Conservation (phyloP, 2,888 invertebrate genomes). For the Scaeva pyrastri region DNA sequence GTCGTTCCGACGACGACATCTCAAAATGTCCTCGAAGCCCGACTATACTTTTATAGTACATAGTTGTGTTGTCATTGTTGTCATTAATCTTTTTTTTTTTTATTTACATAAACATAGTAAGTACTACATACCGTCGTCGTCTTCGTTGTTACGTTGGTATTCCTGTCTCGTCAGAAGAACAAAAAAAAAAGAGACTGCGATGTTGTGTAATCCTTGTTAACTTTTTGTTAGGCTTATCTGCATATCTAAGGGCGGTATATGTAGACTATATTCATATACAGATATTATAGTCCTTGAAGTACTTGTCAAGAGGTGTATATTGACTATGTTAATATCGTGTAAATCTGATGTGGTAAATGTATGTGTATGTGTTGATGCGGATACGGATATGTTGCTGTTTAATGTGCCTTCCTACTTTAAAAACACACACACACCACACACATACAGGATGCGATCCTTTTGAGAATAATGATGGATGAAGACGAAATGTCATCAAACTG, state of each 20-base stretch:
- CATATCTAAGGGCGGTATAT: constrained; percentile 24
- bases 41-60: constrained; percentile 3
- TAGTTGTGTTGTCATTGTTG: constrained; percentile 64
- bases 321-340: constrained; percentile 67
- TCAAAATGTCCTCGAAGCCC: constrained; percentile 15
- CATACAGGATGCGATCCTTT: constrained; percentile 15
- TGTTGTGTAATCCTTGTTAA: constrained; percentile 49
- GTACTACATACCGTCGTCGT: too few species aligned
- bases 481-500: constrained; percentile 43
- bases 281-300: constrained; percentile 47
- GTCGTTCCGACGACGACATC: constrained; percentile 41
- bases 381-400: constrained; percentile 15
- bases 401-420: background rate
- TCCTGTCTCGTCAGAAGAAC: constrained; percentile 36
- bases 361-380: constrained; percentile 5
- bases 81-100: constrained; percentile 68
- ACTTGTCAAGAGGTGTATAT: constrained; percentile 66
- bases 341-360: constrained; percentile 28
- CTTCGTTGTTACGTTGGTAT: constrained; percentile 3
- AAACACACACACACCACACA: background rate
- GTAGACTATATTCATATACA: background rate
- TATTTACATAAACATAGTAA: background rate
- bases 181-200: background rate
- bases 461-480: constrained; percentile 46
- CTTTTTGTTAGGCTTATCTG: constrained; percentile 65